phyloP scores from a whole-genome alignment of 2,113 vertebrate genomes.

The Rutilus rutilus region DNA sequence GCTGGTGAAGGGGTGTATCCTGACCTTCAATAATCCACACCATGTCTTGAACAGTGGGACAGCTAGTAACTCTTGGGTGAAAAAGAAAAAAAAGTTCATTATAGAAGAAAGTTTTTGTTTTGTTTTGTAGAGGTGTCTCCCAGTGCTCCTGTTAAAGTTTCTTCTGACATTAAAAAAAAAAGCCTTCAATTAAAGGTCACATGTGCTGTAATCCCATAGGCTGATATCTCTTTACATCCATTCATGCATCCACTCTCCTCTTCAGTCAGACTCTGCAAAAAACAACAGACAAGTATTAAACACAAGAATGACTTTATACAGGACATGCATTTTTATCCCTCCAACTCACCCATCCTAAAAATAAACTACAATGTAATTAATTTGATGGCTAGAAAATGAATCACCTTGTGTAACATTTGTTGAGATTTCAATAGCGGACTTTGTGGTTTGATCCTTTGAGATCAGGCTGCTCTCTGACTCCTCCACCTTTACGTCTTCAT shows the following conservation, averaged over 20 bases:
- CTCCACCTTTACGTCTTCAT: conserved; percentile 62
- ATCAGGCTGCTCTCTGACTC: conserved; percentile 56
- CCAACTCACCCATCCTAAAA: neutral
- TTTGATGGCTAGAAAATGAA: neutral
- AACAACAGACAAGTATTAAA: neutral
- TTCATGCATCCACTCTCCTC: conserved; percentile 21
- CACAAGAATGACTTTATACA: neutral
- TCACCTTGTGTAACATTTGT: conserved; percentile 66
- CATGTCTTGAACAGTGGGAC: neutral
- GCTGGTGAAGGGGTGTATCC: conserved; percentile 1
- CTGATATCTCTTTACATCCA: conserved; percentile 32
- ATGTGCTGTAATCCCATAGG: conserved; percentile 53
- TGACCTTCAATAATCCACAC: neutral
- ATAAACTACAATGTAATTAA: neutral
- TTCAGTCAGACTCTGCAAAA: conserved; percentile 42
- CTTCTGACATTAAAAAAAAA: conserved; percentile 60
- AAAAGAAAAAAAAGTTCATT: conserved; percentile 29
- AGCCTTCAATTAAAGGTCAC: conserved; percentile 63
- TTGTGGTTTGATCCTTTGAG: conserved; percentile 48
- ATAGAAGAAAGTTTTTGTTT: neutral
- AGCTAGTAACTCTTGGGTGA: neutral
- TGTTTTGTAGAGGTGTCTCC: conserved; percentile 60
- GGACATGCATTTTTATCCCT: neutral
- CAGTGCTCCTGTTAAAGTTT: conserved; percentile 68
- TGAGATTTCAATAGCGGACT: conserved; percentile 47